Evolutionary conservation across 2,888 invertebrate species (phyloP).

Genomic region (Hydroisotoma schaefferi): DNA sequence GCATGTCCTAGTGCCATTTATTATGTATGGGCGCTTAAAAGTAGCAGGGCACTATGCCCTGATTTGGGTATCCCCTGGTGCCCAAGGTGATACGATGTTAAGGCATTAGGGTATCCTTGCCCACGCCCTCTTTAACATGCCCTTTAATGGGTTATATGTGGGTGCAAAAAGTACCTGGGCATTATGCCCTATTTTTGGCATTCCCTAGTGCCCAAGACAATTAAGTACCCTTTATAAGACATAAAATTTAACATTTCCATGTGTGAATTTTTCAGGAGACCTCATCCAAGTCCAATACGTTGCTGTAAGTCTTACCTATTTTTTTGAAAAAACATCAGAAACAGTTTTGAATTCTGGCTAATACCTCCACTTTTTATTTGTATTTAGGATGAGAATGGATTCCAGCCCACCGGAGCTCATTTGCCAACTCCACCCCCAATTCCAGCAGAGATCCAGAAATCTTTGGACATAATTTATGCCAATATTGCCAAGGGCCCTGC

Average conservation of each 20-base stretch:
- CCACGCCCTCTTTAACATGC: too few relatives aligned
- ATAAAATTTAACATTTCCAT: too few relatives aligned
- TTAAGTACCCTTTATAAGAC: too few relatives aligned
- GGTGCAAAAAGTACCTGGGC: too few relatives aligned
- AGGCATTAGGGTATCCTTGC: too few relatives aligned
- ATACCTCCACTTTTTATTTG: neutral
- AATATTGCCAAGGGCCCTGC: slow-evolving; percentile 15
- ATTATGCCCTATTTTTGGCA: too few relatives aligned
- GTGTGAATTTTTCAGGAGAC: slow-evolving; percentile 30
- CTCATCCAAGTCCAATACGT: slow-evolving; percentile 35
- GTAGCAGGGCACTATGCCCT: too few relatives aligned
- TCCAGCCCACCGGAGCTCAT: slow-evolving; percentile 22
- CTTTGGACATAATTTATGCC: slow-evolving; percentile 37
- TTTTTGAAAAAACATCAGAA: neutral
- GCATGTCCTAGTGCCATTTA: neutral
- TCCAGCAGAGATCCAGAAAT: slow-evolving; percentile 28
- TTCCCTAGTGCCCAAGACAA: too few relatives aligned
- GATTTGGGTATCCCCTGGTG: too few relatives aligned
- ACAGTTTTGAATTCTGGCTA: neutral
- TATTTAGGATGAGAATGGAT: slow-evolving; percentile 14
- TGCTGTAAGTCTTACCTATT: slow-evolving; percentile 19
- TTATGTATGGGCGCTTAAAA: too few relatives aligned
- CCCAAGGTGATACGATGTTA: too few relatives aligned
- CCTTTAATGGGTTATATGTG: too few relatives aligned
- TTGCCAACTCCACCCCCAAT: slow-evolving; percentile 25